Evolutionary conservation across 2,888 invertebrate species (phyloP).

Genomic region (Sarcophaga variegata): DNA sequence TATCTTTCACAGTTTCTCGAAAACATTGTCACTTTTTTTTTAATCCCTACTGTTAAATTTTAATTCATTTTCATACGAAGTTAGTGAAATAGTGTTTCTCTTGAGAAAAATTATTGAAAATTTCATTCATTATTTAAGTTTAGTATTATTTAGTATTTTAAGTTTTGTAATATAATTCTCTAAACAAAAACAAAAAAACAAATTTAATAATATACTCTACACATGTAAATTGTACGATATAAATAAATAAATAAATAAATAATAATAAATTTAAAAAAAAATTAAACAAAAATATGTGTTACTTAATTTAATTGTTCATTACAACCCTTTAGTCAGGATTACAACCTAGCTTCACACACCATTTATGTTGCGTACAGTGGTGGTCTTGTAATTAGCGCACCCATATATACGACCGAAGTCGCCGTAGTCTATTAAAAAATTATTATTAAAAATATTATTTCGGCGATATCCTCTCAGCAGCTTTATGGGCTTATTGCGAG

Average conservation of each 20-base stretch:
- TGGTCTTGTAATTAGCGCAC: too few species aligned
- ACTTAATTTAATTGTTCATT: too few species aligned
- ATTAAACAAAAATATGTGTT: conserved; percentile 6
- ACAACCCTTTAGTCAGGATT: too few species aligned
- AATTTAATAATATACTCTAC: conserved; percentile 22
- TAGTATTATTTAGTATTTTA: conserved; percentile 65
- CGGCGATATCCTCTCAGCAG: too few species aligned
- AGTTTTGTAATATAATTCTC: conserved; percentile 68
- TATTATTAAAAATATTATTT: too few species aligned
- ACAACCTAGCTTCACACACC: too few species aligned
- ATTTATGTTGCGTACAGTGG: too few species aligned
- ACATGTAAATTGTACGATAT: conserved; percentile 62
- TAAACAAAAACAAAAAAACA: conserved; percentile 30
- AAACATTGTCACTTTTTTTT: background rate
- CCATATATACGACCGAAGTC: too few species aligned
- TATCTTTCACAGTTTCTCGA: background rate
- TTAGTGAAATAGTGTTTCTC: conserved; percentile 43
- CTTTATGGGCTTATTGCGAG: too few species aligned
- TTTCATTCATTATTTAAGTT: conserved; percentile 62
- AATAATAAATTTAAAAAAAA: conserved; percentile 38
- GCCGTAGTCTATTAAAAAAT: too few species aligned
- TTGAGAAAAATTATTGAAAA: conserved; percentile 52
- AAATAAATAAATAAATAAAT: conserved; percentile 50
- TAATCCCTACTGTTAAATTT: background rate
- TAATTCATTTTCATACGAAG: conserved; percentile 41